Percentiles rank a stretch among this genome's conserved stretches.
Conservation (phyloP, 92 coral and sea anemone species). For the Ricordea florida region DNA sequence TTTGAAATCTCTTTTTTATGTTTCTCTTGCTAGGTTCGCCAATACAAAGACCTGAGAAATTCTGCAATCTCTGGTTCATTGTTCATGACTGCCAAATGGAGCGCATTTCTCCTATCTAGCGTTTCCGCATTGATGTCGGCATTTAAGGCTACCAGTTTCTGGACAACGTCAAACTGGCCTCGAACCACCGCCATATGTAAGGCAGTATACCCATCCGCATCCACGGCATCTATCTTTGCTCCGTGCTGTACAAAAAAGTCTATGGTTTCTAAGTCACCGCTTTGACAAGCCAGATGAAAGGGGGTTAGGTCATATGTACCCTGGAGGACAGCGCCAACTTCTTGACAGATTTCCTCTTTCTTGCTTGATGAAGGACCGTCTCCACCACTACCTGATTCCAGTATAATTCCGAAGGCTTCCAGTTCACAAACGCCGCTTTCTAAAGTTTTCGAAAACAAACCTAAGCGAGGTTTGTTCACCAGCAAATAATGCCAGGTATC, state of each 20-base stretch:
- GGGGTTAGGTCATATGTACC: slow-evolving; percentile 9
- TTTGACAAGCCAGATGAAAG: slow-evolving; percentile 4
- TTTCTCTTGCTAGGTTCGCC: too few species aligned
- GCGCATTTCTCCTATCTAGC: slow-evolving; percentile 5
- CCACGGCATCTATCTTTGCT: neutral
- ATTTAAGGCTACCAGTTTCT: neutral
- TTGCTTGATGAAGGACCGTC: neutral
- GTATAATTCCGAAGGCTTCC: slow-evolving; percentile 2
- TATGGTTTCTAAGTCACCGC: neutral
- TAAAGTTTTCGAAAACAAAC: slow-evolving; percentile 1
- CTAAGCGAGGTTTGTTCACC: neutral
- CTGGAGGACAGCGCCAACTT: neutral
- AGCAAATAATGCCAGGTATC: slow-evolving; percentile 17
- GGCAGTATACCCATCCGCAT: slow-evolving; percentile 25
- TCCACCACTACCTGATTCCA: slow-evolving; percentile 16
- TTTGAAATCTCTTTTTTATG: too few species aligned
- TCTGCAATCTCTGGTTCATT: slow-evolving; percentile 15
- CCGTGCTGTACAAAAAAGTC: slow-evolving; percentile 7
- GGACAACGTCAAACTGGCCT: slow-evolving; percentile 10
- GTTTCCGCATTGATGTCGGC: slow-evolving; percentile 2
- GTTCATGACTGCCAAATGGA: slow-evolving; percentile 4
- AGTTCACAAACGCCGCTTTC: neutral
- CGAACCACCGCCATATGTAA: slow-evolving; percentile 8
- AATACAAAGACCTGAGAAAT: slow-evolving; percentile 9
- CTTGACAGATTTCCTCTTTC: neutral